A percentile compares a stretch with the other conserved stretches of the same genome.
These are phyloP conservation scores for Limenitis camilla DNA, from an alignment of 2,888 invertebrate species.

Conservation along the genomic window DNA sequence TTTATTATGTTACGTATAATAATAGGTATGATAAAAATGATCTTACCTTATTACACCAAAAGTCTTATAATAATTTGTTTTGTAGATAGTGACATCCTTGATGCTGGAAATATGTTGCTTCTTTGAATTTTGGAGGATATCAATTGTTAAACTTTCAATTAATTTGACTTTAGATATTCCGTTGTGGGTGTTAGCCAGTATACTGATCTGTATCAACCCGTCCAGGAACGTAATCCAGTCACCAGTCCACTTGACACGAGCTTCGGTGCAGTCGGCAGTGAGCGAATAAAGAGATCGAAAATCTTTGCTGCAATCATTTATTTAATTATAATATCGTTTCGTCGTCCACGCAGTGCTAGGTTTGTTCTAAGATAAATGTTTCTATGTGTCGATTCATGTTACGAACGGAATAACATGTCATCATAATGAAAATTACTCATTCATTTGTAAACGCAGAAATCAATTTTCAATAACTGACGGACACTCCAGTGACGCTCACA, in stretches of 20 bases:
- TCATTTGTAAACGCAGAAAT: too few species aligned
- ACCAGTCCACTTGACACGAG: neutral
- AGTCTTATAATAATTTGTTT: neutral
- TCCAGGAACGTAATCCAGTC: conserved; percentile 1
- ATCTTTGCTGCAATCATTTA: neutral
- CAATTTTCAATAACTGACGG: too few species aligned
- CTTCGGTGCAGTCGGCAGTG: neutral
- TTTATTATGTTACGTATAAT: too few species aligned
- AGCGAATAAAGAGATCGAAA: neutral
- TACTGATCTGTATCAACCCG: neutral
- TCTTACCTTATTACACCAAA: too few species aligned
- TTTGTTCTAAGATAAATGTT: neutral
- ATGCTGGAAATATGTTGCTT: neutral
- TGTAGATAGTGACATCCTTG: neutral
- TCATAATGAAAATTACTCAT: too few species aligned
- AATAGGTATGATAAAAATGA: too few species aligned
- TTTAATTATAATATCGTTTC: too few species aligned
- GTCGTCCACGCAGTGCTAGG: too few species aligned
- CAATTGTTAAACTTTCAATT: conserved; percentile 3
- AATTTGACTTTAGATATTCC: neutral
- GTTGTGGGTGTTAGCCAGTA: neutral
- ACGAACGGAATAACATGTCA: too few species aligned
- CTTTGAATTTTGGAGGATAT: neutral
- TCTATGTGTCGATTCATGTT: too few species aligned
- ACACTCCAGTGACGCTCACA: too few species aligned